Conservation (phyloP, 1,140 invertebrate species). For the Drosophila kepulauana region DNA sequence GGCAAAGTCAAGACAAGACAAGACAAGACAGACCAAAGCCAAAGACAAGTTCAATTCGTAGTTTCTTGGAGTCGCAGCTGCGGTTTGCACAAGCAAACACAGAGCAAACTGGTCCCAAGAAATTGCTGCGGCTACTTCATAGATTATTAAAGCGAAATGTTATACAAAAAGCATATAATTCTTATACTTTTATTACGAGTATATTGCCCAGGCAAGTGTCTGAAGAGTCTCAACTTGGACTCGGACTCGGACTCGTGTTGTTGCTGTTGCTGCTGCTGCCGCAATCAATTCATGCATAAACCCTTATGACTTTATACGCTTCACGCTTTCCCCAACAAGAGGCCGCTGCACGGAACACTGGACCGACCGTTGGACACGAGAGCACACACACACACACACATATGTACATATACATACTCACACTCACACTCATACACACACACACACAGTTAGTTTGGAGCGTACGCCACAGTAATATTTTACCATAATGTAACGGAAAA, state of each 20-base stretch:
- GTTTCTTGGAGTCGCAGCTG: conserved; percentile 14
- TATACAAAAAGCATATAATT: conserved; percentile 74
- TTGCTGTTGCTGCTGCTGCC: conserved; percentile 17
- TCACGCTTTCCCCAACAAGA: conserved; percentile 75
- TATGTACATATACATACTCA: neutral
- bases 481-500: conserved; percentile 82
- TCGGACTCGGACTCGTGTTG: neutral
- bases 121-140: conserved; percentile 60
- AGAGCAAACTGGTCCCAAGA: conserved; percentile 34
- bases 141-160: conserved; percentile 77
- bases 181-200: conserved; percentile 70
- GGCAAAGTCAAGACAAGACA: neutral
- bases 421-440: neutral
- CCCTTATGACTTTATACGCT: conserved; percentile 82
- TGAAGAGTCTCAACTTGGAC: too few species aligned
- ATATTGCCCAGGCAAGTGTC: conserved; percentile 31
- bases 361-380: conserved; percentile 58
- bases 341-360: conserved; percentile 33
- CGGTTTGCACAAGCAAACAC: conserved; percentile 20
- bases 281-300: conserved; percentile 83
- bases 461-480: conserved; percentile 72
- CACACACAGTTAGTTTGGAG: conserved; percentile 18
- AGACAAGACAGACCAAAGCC: neutral
- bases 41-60: conserved; percentile 5
- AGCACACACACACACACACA: conserved; percentile 29